These are phyloP conservation scores for Pygmarrhopalites habei DNA, from an alignment of 1,140 invertebrate species.

Conservation along the genomic window DNA sequence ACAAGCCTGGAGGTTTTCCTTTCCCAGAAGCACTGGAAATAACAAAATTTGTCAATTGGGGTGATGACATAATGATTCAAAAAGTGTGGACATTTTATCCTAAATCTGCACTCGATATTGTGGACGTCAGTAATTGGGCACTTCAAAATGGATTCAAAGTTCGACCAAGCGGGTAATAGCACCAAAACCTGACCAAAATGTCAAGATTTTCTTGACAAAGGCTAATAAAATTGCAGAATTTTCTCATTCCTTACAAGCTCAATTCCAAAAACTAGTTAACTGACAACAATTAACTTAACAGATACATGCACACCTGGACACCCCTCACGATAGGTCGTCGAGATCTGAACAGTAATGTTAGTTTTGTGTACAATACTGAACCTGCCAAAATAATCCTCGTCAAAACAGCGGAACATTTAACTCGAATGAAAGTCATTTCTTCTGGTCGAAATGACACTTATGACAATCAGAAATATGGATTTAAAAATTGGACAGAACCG, in stretches of 20 bases:
- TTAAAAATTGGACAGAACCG: no score
- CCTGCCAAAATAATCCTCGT: neutral
- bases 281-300: slow-evolving; percentile 17
- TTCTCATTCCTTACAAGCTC: no score
- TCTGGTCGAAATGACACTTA: neutral
- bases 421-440: neutral
- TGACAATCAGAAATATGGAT: no score
- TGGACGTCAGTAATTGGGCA: slow-evolving; percentile 25
- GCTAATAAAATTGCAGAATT: no score
- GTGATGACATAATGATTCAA: slow-evolving; percentile 14
- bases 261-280: no score
- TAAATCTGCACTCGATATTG: slow-evolving; percentile 6
- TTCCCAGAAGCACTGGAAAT: neutral
- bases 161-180: no score
- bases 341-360: neutral
- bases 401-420: slow-evolving; percentile 7
- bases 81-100: slow-evolving; percentile 16
- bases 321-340: slow-evolving; percentile 12
- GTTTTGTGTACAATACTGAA: slow-evolving; percentile 13
- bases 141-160: neutral
- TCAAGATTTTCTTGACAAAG: no score
- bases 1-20: neutral
- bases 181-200: no score
- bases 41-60: slow-evolving; percentile 24
- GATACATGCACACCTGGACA: slow-evolving; percentile 23